Evolutionary conservation across 2,797 vertebrate species (phyloP), one percentile per base, ranked within the genome.

Genomic region (Sebastiscus tertius): DNA sequence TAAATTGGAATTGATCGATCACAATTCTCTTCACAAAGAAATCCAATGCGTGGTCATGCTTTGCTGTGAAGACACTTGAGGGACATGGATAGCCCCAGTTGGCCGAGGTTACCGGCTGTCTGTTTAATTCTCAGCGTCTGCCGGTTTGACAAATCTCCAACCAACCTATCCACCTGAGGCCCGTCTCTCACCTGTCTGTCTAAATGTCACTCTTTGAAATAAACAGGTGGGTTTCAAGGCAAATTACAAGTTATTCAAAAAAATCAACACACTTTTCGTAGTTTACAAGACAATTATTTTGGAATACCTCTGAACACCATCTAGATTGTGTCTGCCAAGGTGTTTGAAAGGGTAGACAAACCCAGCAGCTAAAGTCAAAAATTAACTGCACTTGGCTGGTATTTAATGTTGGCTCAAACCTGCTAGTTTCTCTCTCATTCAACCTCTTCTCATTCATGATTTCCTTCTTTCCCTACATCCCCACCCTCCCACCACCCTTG

Each of bases 361-460:
- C 18, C 60, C 27, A 54, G 22, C 62, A 69, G 64, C 5, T 9
- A 11, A 71, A 79, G 63, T 73, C 26, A 69, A 74, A 80, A 52
- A 67, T 34, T 11, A 80, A 81, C 34, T 54, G 59, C 3, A 72
- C 79, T 71, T 84, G 66, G 66, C 58, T 81, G 31, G 10, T 55
- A 63, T 81, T 80, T 76, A 60, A 54, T 26, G 20, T 34, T 80
- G 61, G 60, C 55, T 74, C 31, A 12, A 52, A 65, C 31, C n/a
- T 42, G 54, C 20, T 29, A 14, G n/a, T 52, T 77, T 62, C 14
- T 39, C 42, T 66, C 11, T 83, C 54, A 61, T 74, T 85, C 69
- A 71, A 3, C 69, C 67, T 72, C 26, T 65, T 62, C 31, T 62
- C 81, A 85, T 90, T 91, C 81, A 92, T 83, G 74, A 29, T 82